These are phyloP conservation scores for Strigamia transsilvanica DNA, from an alignment of 2,888 invertebrate genomes.

Conservation along the genomic window DNA sequence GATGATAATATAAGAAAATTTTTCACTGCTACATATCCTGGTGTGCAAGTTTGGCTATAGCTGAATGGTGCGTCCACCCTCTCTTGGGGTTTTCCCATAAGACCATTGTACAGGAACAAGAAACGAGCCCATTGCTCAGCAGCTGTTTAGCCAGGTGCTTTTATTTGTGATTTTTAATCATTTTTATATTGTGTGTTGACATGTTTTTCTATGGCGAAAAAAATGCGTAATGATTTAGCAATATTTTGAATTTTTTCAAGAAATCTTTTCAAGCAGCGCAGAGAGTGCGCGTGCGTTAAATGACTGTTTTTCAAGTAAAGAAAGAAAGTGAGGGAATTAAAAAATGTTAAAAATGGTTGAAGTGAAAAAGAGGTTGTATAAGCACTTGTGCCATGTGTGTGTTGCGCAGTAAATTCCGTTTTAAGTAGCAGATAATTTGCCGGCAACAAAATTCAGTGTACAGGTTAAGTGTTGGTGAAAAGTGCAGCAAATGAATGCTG, in stretches of 20 bases:
- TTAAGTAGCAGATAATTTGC: conserved; percentile 49
- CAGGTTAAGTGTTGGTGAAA: conserved; percentile 49
- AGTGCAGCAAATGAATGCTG: conserved; percentile 49
- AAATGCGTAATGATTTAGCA: neutral
- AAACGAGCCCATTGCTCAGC: conserved; percentile 35
- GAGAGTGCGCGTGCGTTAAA: neutral
- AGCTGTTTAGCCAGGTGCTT: conserved; percentile 49
- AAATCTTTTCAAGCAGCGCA: neutral
- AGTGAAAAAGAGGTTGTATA: conserved; percentile 31
- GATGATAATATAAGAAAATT: conserved; percentile 22
- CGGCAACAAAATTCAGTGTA: conserved; percentile 47
- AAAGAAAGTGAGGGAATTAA: conserved; percentile 3
- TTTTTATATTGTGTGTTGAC: conserved; percentile 33
- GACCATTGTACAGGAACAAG: conserved; percentile 41
- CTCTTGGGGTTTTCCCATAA: conserved; percentile 37
- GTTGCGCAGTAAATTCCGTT: conserved; percentile 48
- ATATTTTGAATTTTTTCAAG: neutral
- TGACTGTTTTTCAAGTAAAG: neutral
- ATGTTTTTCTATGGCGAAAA: neutral
- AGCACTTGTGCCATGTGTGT: conserved; percentile 46
- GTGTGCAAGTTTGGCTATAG: neutral
- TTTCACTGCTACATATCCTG: neutral
- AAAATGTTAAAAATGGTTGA: neutral
- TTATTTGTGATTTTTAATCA: conserved; percentile 43
- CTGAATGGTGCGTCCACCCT: conserved; percentile 43